Evolutionary conservation across 2,113 vertebrate species (phyloP).

Genomic region (Carlito syrichta): DNA sequence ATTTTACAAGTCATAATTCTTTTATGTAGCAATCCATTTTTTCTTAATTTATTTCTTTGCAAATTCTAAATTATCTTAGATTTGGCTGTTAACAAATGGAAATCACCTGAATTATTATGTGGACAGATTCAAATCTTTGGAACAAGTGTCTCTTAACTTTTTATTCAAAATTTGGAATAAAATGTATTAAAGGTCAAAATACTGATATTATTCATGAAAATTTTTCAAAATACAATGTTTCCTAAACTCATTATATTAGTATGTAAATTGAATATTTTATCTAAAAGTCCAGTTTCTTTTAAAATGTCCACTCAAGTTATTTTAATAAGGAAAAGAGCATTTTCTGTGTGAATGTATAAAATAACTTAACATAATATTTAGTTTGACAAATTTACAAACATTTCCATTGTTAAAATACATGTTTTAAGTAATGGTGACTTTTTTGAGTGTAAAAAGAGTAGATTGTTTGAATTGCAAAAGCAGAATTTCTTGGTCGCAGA

Average conservation of each 20-base stretch:
- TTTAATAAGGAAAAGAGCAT: neutral
- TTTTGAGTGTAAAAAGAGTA: neutral
- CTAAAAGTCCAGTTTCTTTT: neutral
- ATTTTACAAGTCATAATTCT: neutral
- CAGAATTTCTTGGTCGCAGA: neutral
- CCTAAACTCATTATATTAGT: neutral
- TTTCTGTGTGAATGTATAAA: neutral
- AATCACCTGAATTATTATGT: neutral
- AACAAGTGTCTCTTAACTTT: neutral
- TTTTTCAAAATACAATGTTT: neutral
- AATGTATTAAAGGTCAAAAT: neutral
- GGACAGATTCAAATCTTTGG: neutral
- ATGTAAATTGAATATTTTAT: neutral
- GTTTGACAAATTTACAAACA: neutral
- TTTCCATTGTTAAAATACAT: neutral
- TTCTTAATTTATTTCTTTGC: neutral
- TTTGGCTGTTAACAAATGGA: neutral
- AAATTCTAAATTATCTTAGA: slow-evolving; percentile 10
- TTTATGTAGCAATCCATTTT: neutral
- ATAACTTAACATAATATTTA: slow-evolving; percentile 20
- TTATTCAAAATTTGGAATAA: neutral
- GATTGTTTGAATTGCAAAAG: neutral
- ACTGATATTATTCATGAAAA: neutral
- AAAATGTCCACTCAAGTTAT: neutral
- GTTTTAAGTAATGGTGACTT: neutral